These are phyloP conservation scores for Onychostoma macrolepis DNA, from an alignment of 2,113 vertebrate species.

Conservation along the genomic window DNA sequence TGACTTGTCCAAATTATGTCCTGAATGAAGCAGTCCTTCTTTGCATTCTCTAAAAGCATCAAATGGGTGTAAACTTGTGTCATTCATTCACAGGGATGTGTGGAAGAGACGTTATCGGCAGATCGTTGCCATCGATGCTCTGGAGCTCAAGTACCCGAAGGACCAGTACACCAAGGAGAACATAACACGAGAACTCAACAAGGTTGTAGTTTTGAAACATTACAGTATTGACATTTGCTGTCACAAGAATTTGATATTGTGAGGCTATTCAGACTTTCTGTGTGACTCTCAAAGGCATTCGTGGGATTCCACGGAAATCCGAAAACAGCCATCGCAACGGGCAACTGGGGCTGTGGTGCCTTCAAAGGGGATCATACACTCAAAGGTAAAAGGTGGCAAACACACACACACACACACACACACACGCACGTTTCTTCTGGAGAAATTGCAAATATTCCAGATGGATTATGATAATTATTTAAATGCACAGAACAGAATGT, in stretches of 20 bases:
- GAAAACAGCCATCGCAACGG: constrained; percentile 68
- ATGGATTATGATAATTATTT: background rate
- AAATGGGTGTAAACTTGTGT: background rate
- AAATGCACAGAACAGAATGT: background rate
- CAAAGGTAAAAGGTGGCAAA: constrained; percentile 67
- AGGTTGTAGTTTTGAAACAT: constrained; percentile 56
- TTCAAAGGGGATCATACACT: constrained; percentile 73
- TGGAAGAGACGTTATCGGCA: constrained; percentile 66
- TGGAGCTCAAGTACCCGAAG: constrained; percentile 47
- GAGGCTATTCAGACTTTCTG: background rate
- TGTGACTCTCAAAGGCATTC: constrained; percentile 65
- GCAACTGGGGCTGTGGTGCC: constrained; percentile 78
- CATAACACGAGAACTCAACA: constrained; percentile 71
- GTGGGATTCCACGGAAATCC: constrained; percentile 64
- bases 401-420: background rate
- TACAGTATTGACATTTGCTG: background rate
- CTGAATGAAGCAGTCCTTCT: too few species aligned
- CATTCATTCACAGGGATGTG: constrained; percentile 62
- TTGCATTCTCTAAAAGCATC: too few species aligned
- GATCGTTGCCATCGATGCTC: constrained; percentile 74
- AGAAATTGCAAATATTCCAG: background rate
- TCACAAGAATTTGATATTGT: background rate
- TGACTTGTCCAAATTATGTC: too few species aligned
- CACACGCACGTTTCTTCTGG: background rate
- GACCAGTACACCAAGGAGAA: constrained; percentile 60